Base-by-base conservation (phyloP, 2,113 vertebrate species). In the Pica pica region DNA sequence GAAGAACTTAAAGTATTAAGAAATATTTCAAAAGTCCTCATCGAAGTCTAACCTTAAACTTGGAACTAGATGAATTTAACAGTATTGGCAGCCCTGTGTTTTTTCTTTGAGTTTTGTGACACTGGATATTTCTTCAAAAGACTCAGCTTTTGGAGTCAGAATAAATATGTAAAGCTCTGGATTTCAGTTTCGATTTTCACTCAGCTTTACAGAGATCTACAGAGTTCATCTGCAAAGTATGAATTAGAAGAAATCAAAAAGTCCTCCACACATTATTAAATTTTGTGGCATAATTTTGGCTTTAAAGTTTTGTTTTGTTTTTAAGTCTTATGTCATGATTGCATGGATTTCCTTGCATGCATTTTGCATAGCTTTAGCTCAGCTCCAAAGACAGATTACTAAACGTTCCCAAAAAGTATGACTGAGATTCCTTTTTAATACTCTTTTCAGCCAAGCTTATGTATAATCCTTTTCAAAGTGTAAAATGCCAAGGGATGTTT, bases 401-500 rank as follows among this genome's bases (percentile, higher is more conserved):
- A 89, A 96, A 84, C 67, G 55, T 65, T 88, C 76, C 82, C 78
- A 24, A 90, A 86, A 95, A 95, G 73, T 94, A 89, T 90, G 86
- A 92, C 92, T 92, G 92, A 89, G 84, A 95, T 85, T 96, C 75
- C 57, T 94, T 96, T 95, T 94, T 93, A 97, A 97, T 94, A 57
- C 89, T 93, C 35, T 91, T 93, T 93, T 95, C 87, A 81, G 89
- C 82, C 80, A 50, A 91, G 92, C 84, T 95, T 95, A 85, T 69
- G 76, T 89, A 94, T 96, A 96, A 97, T 94, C 89, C 90, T 96
- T 94, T 96, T 93, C 91, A 90, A 91, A 97, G 84, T 90, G 87
- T 92, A 94, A 95, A 97, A 97, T 94, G 92, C 93, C 95, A 89
- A 86, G 67, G 89, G 93, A 87, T 97, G 93, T 96, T 97, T 96